Evolutionary conservation across 1,140 invertebrate species (phyloP).

Genomic region (Ceratitis capitata): DNA sequence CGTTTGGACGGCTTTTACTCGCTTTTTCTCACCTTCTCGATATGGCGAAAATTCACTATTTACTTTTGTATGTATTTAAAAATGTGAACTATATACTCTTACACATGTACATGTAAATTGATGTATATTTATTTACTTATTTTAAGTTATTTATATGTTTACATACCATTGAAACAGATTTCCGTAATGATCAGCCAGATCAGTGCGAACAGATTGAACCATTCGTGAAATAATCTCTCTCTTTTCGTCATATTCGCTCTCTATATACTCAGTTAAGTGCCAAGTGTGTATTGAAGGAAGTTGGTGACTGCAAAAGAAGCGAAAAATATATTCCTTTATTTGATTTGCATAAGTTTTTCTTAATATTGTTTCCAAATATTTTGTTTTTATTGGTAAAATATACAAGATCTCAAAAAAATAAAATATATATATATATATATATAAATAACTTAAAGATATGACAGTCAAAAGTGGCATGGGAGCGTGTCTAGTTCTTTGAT

Average conservation of each 20-base stretch:
- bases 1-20: not conserved
- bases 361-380: too few relatives aligned
- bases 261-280: not conserved
- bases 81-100: not conserved
- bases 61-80: not conserved
- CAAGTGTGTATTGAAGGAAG: not conserved
- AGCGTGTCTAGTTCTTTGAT: too few relatives aligned
- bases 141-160: not conserved
- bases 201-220: slow-evolving; percentile 59
- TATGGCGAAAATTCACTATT: too few relatives aligned
- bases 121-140: not conserved
- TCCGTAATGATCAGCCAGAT: slow-evolving; percentile 63
- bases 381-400: too few relatives aligned
- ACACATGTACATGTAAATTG: not conserved
- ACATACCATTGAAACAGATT: slow-evolving; percentile 63
- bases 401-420: too few relatives aligned
- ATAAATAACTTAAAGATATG: too few relatives aligned
- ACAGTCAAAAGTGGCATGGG: too few relatives aligned
- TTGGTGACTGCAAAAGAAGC: not conserved
- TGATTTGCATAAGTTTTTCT: too few relatives aligned
- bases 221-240: slow-evolving; percentile 42
- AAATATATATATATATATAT: too few relatives aligned
- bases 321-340: too few relatives aligned
- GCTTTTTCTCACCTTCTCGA: not conserved
- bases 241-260: slow-evolving; percentile 35